Evolutionary conservation across 1,140 invertebrate genomes (phyloP).

Genomic region (Anadara kagoshimensis): DNA sequence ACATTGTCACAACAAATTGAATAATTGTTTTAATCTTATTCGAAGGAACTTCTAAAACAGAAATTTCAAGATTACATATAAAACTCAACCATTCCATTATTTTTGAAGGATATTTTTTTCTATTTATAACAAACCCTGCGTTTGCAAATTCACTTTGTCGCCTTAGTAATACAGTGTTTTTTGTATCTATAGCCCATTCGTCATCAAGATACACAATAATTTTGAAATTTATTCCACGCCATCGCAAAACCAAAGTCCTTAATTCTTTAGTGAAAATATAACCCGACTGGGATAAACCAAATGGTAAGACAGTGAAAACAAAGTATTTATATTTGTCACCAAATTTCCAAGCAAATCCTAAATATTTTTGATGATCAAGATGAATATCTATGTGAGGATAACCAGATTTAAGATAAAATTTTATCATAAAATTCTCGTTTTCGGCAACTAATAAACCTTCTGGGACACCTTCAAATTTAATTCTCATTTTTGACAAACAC

Average conservation of each 20-base stretch:
- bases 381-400: slow-evolving; percentile 15
- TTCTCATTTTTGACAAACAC: too few species aligned
- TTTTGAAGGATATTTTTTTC: background rate
- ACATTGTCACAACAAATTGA: too few species aligned
- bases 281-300: too few species aligned
- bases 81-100: slow-evolving; percentile 3
- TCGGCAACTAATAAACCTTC: background rate
- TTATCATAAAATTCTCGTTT: slow-evolving; percentile 5
- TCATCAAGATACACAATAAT: slow-evolving; percentile 7
- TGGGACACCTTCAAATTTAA: too few species aligned
- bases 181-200: background rate
- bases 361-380: background rate
- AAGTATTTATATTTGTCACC: too few species aligned
- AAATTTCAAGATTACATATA: slow-evolving; percentile 1
- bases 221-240: background rate
- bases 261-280: too few species aligned
- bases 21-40: slow-evolving; percentile 7
- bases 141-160: background rate
- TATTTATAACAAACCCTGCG: background rate
- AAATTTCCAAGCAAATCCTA: too few species aligned
- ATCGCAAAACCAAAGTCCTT: too few species aligned
- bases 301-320: too few species aligned
- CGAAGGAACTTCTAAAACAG: background rate
- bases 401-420: slow-evolving; percentile 8
- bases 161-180: background rate